A percentile compares a stretch with the other conserved stretches of the same genome.
phyloP scores from a whole-genome alignment of 2,797 vertebrate species.

The Coregonus ussuriensis region DNA sequence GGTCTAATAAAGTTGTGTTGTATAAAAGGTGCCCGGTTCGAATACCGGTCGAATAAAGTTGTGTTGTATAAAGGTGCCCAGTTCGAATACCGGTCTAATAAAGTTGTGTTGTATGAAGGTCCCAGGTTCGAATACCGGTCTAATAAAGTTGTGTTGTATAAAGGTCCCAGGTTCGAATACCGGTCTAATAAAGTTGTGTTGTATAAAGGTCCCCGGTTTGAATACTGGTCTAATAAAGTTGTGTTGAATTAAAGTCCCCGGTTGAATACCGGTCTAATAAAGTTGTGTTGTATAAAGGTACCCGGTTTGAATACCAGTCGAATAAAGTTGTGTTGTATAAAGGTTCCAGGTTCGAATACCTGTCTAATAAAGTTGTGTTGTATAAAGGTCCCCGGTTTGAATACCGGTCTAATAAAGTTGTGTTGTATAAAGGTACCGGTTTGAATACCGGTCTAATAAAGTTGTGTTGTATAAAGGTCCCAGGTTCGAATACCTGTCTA shows the following conservation, averaged over 20 bases:
- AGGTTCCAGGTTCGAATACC: no score
- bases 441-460: no score
- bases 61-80: constrained; percentile 40
- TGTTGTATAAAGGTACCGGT: no score
- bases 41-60: background rate
- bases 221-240: background rate
- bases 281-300: constrained; percentile 41
- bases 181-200: background rate
- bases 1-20: no score
- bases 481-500: no score
- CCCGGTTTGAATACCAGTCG: background rate
- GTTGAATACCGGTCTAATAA: background rate
- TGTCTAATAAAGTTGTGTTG: no score
- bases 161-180: no score
- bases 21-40: no score
- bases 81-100: background rate
- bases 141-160: constrained; percentile 42
- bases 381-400: no score
- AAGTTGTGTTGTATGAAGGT: constrained; percentile 41
- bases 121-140: background rate
- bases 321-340: constrained; percentile 42
- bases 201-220: constrained; percentile 40
- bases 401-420: no score
- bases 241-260: constrained; percentile 39
- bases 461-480: no score